phyloP scores from a whole-genome alignment of 37 sponge, comb jelly and placozoan species.

The Tethya wilhelma region DNA sequence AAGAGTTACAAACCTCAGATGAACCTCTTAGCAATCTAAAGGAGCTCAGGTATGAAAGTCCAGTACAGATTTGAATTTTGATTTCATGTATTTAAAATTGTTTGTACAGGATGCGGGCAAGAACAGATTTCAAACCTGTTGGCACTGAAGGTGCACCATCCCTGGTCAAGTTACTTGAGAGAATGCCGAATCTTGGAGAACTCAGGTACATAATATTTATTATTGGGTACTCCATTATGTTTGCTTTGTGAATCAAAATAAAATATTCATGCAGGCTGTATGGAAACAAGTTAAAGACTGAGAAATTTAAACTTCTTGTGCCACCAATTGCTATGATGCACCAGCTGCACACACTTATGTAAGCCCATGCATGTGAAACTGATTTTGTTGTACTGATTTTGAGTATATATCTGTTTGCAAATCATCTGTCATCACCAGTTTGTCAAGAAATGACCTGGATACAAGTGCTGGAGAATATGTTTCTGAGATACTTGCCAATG shows the following conservation, averaged over 20 bases:
- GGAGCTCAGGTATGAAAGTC: slow-evolving; percentile 6
- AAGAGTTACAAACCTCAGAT: slow-evolving; percentile 5
- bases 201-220: slow-evolving; percentile 26
- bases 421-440: background rate
- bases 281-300: slow-evolving; percentile 39
- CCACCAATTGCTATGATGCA: slow-evolving; percentile 27
- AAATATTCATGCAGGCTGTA: slow-evolving; percentile 32
- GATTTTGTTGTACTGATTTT: background rate
- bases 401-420: background rate
- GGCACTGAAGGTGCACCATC: slow-evolving; percentile 33
- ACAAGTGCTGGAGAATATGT: slow-evolving; percentile 1
- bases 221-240: background rate
- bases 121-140: slow-evolving; percentile 24
- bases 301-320: background rate
- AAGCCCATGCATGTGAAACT: background rate
- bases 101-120: slow-evolving; percentile 15
- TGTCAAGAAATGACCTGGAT: slow-evolving; percentile 36
- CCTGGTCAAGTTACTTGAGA: slow-evolving; percentile 7
- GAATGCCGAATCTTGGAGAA: slow-evolving; percentile 22
- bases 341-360: slow-evolving; percentile 35
- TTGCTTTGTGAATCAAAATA: background rate
- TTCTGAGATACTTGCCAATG: background rate
- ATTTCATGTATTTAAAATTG: background rate
- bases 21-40: background rate
- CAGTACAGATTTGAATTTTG: background rate